Base-by-base conservation (phyloP, 2,888 invertebrate species). In the Malachius bipustulatus region DNA sequence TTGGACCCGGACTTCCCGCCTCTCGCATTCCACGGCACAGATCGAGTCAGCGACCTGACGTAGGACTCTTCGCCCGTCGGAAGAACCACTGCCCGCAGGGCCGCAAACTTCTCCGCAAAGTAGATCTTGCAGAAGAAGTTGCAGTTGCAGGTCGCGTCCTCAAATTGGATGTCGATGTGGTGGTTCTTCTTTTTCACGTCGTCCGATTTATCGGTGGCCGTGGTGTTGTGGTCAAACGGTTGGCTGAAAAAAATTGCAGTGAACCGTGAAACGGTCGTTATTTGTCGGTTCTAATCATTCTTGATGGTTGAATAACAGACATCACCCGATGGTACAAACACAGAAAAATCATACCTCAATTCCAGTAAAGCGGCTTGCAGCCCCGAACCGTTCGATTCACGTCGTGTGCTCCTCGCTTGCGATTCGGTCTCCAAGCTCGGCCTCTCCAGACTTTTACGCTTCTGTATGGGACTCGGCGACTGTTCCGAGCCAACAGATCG, bases 1-100 rank as follows among this genome's bases (percentile, higher is more conserved):
- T 82, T 77, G 4, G 93, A 94, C 1, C 97, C 97, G 1, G 96
- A 96, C 64, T 98, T 98, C 16, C 98, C 98, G 3, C 97, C 98
- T 44, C 82, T 71, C 1, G 97, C 93, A 30, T 84, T 83, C 94
- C 94, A 96, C 35, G 80, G 82, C 24, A 83, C 73, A 55, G 90
- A 90, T 43, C 81, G 71, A 24, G 84, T 76, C 35, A 94, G 66
- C 13, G 91, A 91, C 6, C 90, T 72, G n/a, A 89, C 77, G 57
- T 81, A 87, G 1, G 77, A 78, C 44, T 79, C 77, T 59, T 75
- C 87, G 19, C 77, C 69, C 16, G 53, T 52, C 0, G 57, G 55
- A 19, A 54, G 54, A 44, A 54, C 63, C 39, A 35, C 47, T 35
- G 48, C 58, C 1, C 98, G 72, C 37, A 98, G 67, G 28, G 75